Percentiles rank a stretch among this genome's conserved stretches.
Conservation (phyloP, 2,888 invertebrate genomes). For the Brachypterus glaber region DNA sequence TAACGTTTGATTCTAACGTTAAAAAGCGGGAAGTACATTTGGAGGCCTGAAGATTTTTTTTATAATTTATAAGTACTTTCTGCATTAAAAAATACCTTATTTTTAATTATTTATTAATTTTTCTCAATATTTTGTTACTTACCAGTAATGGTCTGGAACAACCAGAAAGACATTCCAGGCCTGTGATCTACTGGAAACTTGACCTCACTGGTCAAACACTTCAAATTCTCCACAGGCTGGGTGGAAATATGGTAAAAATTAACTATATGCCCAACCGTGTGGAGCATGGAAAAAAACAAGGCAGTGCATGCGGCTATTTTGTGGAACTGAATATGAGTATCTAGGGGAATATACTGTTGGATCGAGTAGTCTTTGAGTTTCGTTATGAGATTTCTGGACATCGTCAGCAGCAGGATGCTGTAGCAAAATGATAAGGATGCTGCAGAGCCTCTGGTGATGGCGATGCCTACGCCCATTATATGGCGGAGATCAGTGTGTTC, state of each 20-base stretch:
- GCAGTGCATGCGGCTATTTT: conserved; percentile 95
- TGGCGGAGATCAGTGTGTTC: conserved; percentile 91
- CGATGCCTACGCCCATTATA: conserved; percentile 96
- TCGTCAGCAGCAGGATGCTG: conserved; percentile 79
- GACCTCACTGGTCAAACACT: conserved; percentile 87
- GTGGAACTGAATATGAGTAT: conserved; percentile 94
- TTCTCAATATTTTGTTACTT: conserved; percentile 20
- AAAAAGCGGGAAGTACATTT: too few species aligned
- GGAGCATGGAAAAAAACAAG: conserved; percentile 82
- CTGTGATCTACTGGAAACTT: conserved; percentile 90
- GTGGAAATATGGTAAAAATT: conserved; percentile 97
- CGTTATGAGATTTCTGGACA: conserved; percentile 86
- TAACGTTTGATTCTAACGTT: too few species aligned
- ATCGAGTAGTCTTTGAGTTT: conserved; percentile 89
- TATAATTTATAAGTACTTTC: background rate
- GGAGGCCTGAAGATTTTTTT: too few species aligned
- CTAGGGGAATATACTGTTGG: conserved; percentile 87
- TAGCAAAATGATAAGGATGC: conserved; percentile 93
- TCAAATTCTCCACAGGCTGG: conserved; percentile 84
- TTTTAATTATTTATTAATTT: background rate
- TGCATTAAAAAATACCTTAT: background rate
- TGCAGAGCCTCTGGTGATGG: conserved; percentile 88
- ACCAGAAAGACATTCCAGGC: conserved; percentile 91
- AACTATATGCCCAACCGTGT: conserved; percentile 90
- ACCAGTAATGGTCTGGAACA: conserved; percentile 92